Percentiles rank a stretch among this genome's conserved stretches.
phyloP scores from a whole-genome alignment of 2,888 invertebrate genomes.

The Lordiphosa fenestrarum region DNA sequence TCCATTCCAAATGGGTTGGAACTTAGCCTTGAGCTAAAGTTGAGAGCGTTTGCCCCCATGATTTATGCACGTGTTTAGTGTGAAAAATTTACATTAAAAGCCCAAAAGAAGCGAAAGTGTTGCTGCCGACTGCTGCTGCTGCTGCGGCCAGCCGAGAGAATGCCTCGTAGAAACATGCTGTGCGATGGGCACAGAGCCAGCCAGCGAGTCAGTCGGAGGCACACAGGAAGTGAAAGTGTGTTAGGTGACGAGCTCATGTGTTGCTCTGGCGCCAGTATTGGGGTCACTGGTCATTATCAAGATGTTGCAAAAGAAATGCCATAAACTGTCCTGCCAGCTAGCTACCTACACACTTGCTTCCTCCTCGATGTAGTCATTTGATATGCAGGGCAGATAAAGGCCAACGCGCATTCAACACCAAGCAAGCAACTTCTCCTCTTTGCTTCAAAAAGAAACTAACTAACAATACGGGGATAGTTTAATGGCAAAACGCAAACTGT shows the following conservation, averaged over 20 bases:
- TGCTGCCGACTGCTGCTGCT: constrained; percentile 14
- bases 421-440: constrained; percentile 17
- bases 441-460: constrained; percentile 27
- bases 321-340: constrained; percentile 46
- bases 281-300: constrained; percentile 73
- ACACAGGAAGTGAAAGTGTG: constrained; percentile 66
- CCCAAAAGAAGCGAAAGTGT: constrained; percentile 61
- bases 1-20: constrained; percentile 20
- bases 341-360: constrained; percentile 5
- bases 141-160: constrained; percentile 29
- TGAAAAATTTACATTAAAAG: constrained; percentile 72
- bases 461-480: constrained; percentile 53
- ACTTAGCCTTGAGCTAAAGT: constrained; percentile 71
- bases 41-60: constrained; percentile 48
- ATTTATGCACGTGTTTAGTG: constrained; percentile 76
- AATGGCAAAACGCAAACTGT: constrained; percentile 48
- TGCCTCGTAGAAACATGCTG: constrained; percentile 27
- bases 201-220: constrained; percentile 11
- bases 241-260: constrained; percentile 45
- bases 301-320: constrained; percentile 69
- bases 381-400: constrained; percentile 73
- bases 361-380: constrained; percentile 46
- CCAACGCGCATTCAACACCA: constrained; percentile 53
- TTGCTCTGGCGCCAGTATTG: constrained; percentile 43
- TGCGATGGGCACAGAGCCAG: constrained; percentile 16